Base-by-base conservation (phyloP, 2,888 invertebrate species). In the Cynaeus angustus region DNA sequence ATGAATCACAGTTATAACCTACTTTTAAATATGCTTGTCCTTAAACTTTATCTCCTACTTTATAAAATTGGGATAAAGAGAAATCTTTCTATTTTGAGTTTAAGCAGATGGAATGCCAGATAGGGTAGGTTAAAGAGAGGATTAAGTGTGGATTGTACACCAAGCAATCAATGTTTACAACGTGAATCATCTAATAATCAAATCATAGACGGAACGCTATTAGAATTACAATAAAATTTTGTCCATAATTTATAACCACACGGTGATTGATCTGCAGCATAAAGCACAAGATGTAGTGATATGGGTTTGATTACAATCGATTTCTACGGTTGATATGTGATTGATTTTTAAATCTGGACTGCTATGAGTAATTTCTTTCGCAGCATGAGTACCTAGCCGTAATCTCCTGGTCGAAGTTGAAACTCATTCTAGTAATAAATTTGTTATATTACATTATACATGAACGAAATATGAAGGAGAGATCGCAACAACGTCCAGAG, bases 281-380 rank as follows among this genome's bases (percentile, higher is more conserved):
- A 64, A 43, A 55, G 64, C 68, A 68, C 68, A 28, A 46, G 41
- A 45, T 68, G 67, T 33, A 10, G 59, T 50, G 53, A 59, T 68
- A 68, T 64, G 62, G 30, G 50, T 74, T 76, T 72, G 74, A 76
- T 76, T 75, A 75, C 65, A 71, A 75, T 72, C 71, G 72, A 75
- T 74, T 71, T 68, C 33, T 37, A 70, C 48, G 69, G 66, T 68
- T 62, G 72, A 74, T 74, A 75, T 74, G 77, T 78, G 78, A 78
- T 78, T 78, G 75, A 75, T 78, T 77, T 77, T 78, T 75, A 78
- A 76, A 77, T 77, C 74, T 75, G 73, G 75, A 77, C 74, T 75
- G 75, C 66, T 74, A 73, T 68, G 74, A 66, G 76, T 73, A 79
- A 79, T 79, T 75, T 79, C 75, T 70, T 74, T 79, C 79, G 70